phyloP scores from a whole-genome alignment of 2,888 invertebrate species.

The Coelopa pilipes region DNA sequence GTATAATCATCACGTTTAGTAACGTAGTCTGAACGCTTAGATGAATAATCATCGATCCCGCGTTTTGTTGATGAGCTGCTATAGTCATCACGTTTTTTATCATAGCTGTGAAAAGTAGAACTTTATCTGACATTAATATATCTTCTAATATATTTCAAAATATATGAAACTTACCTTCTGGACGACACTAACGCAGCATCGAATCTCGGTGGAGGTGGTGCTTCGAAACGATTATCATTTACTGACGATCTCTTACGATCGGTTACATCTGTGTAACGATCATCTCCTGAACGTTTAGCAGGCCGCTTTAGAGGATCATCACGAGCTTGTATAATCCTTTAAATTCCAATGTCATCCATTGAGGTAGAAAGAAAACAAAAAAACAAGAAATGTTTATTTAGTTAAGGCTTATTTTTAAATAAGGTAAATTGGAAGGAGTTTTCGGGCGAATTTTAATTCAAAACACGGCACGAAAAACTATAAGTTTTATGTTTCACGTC shows the following conservation, averaged over 20 bases:
- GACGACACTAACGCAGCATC: conserved; percentile 62
- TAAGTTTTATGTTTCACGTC: neutral
- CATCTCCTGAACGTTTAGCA: conserved; percentile 61
- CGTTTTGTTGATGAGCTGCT: conserved; percentile 58
- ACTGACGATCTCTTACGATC: conserved; percentile 63
- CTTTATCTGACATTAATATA: neutral
- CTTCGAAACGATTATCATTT: conserved; percentile 58
- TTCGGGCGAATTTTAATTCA: neutral
- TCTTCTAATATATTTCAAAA: neutral
- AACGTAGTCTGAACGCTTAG: conserved; percentile 54
- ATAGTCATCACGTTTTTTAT: conserved; percentile 65
- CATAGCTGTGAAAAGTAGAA: conserved; percentile 48
- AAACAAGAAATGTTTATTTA: conserved; percentile 29
- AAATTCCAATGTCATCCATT: conserved; percentile 21
- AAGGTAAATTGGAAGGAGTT: neutral
- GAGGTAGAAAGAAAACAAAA: conserved; percentile 31
- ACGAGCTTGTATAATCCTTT: conserved; percentile 64
- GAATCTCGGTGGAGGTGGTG: conserved; percentile 67
- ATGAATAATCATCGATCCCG: conserved; percentile 57
- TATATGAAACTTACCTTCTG: conserved; percentile 53
- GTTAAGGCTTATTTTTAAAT: conserved; percentile 20
- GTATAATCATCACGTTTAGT: conserved; percentile 49
- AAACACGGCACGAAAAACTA: conserved; percentile 1
- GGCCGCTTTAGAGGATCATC: conserved; percentile 64
- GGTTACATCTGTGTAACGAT: conserved; percentile 60